Evolutionary conservation across 2,888 invertebrate genomes (phyloP).

Genomic region (Galerucella nymphaeae): DNA sequence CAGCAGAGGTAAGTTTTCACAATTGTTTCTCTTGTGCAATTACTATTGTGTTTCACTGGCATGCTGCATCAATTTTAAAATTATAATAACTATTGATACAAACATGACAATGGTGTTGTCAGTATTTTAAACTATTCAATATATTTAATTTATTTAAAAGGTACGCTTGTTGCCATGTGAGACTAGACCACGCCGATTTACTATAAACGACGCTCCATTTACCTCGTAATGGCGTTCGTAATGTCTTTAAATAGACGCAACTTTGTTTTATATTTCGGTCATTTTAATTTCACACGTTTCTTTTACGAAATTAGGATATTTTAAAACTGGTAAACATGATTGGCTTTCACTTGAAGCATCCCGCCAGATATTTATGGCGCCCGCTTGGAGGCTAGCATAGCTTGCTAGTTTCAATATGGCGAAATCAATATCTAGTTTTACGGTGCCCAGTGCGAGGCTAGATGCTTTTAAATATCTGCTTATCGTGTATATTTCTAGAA

Average conservation of each 20-base stretch:
- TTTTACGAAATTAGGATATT: slow-evolving; percentile 33
- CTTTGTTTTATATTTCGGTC: slow-evolving; percentile 4
- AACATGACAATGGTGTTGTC: neutral
- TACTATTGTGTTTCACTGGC: neutral
- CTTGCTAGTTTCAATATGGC: slow-evolving; percentile 58
- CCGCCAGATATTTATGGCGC: slow-evolving; percentile 59
- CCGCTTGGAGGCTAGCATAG: slow-evolving; percentile 61
- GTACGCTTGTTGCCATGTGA: slow-evolving; percentile 60
- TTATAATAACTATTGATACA: neutral
- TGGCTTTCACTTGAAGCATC: slow-evolving; percentile 52
- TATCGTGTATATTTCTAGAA: slow-evolving; percentile 15
- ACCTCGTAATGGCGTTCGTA: slow-evolving; percentile 6
- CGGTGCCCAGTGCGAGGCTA: slow-evolving; percentile 48
- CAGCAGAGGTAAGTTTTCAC: slow-evolving; percentile 80
- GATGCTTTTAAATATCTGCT: slow-evolving; percentile 20
- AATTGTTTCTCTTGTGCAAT: slow-evolving; percentile 12
- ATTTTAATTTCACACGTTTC: slow-evolving; percentile 16
- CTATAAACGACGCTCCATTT: slow-evolving; percentile 21
- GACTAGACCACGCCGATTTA: slow-evolving; percentile 47
- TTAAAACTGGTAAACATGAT: slow-evolving; percentile 55
- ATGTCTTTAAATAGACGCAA: neutral
- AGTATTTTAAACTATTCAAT: slow-evolving; percentile 16
- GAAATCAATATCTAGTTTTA: slow-evolving; percentile 55
- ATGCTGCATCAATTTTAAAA: neutral
- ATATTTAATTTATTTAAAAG: slow-evolving; percentile 41